phyloP scores from a whole-genome alignment of 1,140 invertebrate genomes.

The Drosophila teissieri region DNA sequence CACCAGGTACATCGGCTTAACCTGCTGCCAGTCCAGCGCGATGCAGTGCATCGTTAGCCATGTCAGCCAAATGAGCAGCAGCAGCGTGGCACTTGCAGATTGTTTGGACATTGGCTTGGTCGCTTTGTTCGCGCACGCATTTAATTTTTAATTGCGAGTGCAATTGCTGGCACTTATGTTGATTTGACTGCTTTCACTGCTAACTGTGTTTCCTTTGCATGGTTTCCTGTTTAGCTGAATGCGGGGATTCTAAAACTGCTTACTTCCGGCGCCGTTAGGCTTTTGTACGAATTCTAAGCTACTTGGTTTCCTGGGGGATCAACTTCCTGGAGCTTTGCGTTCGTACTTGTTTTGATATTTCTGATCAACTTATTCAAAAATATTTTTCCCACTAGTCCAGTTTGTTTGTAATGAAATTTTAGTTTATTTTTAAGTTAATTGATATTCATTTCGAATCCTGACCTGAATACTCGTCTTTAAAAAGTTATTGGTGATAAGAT shows the following conservation, averaged over 20 bases:
- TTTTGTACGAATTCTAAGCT: neutral
- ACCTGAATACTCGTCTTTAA: too few species aligned
- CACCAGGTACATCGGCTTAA: conserved; percentile 82
- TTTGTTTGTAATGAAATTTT: too few species aligned
- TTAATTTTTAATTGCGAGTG: conserved; percentile 64
- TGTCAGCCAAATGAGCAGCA: conserved; percentile 47
- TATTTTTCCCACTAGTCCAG: too few species aligned
- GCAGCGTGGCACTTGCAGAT: conserved; percentile 36
- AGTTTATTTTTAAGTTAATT: too few species aligned
- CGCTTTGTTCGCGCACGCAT: conserved; percentile 60
- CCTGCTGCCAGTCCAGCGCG: conserved; percentile 75
- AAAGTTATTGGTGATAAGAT: too few species aligned
- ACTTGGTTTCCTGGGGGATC: neutral
- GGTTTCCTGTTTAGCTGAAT: conserved; percentile 24
- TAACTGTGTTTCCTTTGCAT: conserved; percentile 29
- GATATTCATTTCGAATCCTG: too few species aligned
- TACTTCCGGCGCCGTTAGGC: neutral
- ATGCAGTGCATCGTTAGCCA: conserved; percentile 42
- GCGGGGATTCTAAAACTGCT: conserved; percentile 10
- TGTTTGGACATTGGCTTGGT: conserved; percentile 73
- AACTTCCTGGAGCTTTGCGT: neutral
- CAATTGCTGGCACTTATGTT: conserved; percentile 38
- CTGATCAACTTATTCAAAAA: too few species aligned
- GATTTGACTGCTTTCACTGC: conserved; percentile 34
- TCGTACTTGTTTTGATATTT: too few species aligned